Base-by-base conservation (phyloP, 2,888 invertebrate genomes). In the Venustoraphidia nigricollis region DNA sequence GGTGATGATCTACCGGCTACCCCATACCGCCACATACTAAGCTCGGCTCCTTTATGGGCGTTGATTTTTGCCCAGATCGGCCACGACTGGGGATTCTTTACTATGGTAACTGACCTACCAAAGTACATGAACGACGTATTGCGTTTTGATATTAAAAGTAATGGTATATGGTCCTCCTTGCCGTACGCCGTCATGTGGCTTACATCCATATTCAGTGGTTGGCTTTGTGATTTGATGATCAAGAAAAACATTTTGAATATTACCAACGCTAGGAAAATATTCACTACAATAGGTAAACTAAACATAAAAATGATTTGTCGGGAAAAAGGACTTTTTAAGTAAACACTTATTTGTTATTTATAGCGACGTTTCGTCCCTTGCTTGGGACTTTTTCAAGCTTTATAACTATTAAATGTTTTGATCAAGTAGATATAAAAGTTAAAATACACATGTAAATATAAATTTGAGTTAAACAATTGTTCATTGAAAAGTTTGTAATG, bases 51-150 rank as follows among this genome's bases (percentile, higher is more conserved):
- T 0, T 67, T 87, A 48, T 79, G 83, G 75, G 85, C 85, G 0
- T 62, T 87, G n/a, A 77, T 86, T 10, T 75, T 75, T 44, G 85
- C 85, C 52, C 83, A 84, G 70, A 68, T 77, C 52, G 79, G 79
- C 3, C 81, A 81, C 61, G 79, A 80, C 57, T 83, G 79, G 76
- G 80, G 80, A 5, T 78, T 81, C 58, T 81, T 78, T 61, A 80
- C 79, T 6, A 77, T 83, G 75, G 75, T 81, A 17, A 79, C 80
- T 1, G 81, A 82, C 58, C 65, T 83, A 10, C 82, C 82, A 0
- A 79, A 77, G 56, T 82, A 81, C 62, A 78, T 81, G 76, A 77
- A 73, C 38, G 78, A 78, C 50, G 76, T 82, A 2, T 63, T 83
- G 45, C 74, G 77, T 57, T 79, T 79, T 61, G 72, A 79, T 57